A percentile compares a stretch with the other conserved stretches of the same genome.
Conservation (phyloP, 2,888 invertebrate species). For the Agonopterix subpropinquella region DNA sequence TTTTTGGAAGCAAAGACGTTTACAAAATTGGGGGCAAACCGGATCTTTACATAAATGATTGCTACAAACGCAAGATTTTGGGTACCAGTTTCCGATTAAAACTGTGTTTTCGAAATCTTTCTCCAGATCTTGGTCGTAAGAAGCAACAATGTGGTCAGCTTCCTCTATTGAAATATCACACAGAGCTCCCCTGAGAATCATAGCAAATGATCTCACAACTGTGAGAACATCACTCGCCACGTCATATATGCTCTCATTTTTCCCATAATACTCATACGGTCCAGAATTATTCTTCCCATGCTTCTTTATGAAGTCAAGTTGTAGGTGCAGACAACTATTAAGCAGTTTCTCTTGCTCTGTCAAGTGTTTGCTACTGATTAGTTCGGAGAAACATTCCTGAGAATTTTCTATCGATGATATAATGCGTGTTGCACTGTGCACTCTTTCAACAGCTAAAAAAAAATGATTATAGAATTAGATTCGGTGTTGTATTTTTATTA, state of each 20-base stretch:
- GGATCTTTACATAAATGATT: conserved; percentile 25
- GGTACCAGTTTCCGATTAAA: conserved; percentile 18
- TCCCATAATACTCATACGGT: not conserved
- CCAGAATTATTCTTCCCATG: conserved; percentile 13
- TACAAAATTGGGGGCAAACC: conserved; percentile 36
- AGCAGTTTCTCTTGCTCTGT: too few species aligned
- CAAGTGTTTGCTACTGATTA: too few species aligned
- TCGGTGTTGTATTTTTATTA: too few species aligned
- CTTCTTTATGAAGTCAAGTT: conserved; percentile 34
- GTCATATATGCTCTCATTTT: too few species aligned
- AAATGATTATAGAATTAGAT: too few species aligned
- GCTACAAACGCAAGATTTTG: conserved; percentile 31
- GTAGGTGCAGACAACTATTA: conserved; percentile 4
- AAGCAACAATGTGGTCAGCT: not conserved
- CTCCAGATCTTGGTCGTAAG: not conserved
- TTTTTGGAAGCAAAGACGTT: conserved; percentile 41
- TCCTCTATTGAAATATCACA: conserved; percentile 22
- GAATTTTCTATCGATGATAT: too few species aligned
- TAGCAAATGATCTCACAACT: conserved; percentile 34
- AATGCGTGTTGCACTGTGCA: too few species aligned
- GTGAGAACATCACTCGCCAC: conserved; percentile 27
- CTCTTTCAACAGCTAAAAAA: too few species aligned
- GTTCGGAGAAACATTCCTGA: too few species aligned
- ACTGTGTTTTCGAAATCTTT: conserved; percentile 6
- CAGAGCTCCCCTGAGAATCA: conserved; percentile 31